phyloP scores from a whole-genome alignment of 2,888 invertebrate genomes.

The Hirtodrosophila confusa region DNA sequence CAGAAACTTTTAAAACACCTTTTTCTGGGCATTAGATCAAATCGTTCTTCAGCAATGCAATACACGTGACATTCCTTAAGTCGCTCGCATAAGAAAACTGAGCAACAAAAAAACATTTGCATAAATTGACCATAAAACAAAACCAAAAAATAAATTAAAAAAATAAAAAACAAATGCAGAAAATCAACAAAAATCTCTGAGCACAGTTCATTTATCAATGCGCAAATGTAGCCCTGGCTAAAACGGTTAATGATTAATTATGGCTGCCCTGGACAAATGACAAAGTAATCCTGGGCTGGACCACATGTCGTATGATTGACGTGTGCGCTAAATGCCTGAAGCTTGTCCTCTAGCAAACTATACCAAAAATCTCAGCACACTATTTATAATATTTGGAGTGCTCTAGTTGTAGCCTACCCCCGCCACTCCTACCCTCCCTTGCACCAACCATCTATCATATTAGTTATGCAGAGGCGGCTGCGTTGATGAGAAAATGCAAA shows the following conservation, averaged over 20 bases:
- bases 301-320: constrained; percentile 79
- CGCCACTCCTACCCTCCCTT: not conserved
- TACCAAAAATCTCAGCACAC: constrained; percentile 56
- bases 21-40: not conserved
- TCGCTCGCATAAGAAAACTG: constrained; percentile 2
- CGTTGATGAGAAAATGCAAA: constrained; percentile 78
- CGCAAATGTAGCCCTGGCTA: constrained; percentile 15
- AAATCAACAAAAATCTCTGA: constrained; percentile 23
- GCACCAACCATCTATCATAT: constrained; percentile 24
- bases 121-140: constrained; percentile 75
- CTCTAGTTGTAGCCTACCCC: not conserved
- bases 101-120: constrained; percentile 50
- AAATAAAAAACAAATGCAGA: constrained; percentile 28
- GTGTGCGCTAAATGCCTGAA: constrained; percentile 67
- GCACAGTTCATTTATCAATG: constrained; percentile 67
- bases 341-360: constrained; percentile 22
- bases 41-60: not conserved
- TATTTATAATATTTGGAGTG: constrained; percentile 66
- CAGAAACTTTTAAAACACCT: constrained; percentile 39
- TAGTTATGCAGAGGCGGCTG: constrained; percentile 72
- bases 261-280: not conserved
- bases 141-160: constrained; percentile 16
- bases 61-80: constrained; percentile 41
- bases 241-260: constrained; percentile 64
- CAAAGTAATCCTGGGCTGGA: constrained; percentile 27